A percentile compares a stretch with the other conserved stretches of the same genome.
phyloP scores from a whole-genome alignment of 1,140 invertebrate genomes.

The Euborellia annulipes region DNA sequence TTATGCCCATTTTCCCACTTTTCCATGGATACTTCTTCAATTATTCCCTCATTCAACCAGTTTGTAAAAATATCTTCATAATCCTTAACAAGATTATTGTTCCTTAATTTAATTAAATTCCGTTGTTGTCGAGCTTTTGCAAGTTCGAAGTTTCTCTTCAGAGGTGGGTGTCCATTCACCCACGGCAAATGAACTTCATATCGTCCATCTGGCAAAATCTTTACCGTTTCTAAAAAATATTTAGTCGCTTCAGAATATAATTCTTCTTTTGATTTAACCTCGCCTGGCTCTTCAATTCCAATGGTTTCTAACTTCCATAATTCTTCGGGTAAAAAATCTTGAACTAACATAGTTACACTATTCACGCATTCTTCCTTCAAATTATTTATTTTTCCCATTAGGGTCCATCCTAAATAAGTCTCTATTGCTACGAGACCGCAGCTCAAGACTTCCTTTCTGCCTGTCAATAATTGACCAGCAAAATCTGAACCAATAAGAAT shows the following conservation, averaged over 20 bases:
- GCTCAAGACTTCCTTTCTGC: constrained; percentile 12
- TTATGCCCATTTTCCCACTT: constrained; percentile 15
- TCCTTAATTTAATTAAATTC: constrained; percentile 15
- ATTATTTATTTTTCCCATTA: constrained; percentile 17
- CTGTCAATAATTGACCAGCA: constrained; percentile 20
- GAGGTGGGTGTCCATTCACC: constrained; percentile 15
- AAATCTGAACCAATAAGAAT: constrained; percentile 21
- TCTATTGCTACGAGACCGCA: constrained; percentile 22
- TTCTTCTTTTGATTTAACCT: constrained; percentile 16
- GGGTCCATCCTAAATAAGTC: constrained; percentile 22
- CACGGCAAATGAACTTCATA: constrained; percentile 22
- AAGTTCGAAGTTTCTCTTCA: constrained; percentile 14
- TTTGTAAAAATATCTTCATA: constrained; percentile 21
- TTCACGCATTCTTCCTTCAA: constrained; percentile 14
- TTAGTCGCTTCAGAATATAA: constrained; percentile 14
- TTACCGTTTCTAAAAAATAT: constrained; percentile 20
- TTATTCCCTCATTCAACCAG: constrained; percentile 20
- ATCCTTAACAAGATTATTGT: constrained; percentile 14
- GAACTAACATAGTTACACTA: constrained; percentile 13
- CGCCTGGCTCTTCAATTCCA: constrained; percentile 23
- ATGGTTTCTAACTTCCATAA: constrained; percentile 25
- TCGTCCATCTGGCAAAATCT: constrained; percentile 14
- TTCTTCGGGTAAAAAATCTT: constrained; percentile 14
- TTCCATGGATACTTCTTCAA: constrained; percentile 17
- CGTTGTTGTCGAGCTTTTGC: constrained; percentile 13